Percentiles rank a stretch among this genome's conserved stretches.
These are phyloP conservation scores for Corella eumyota DNA, from an alignment of 23 tunicate species.

Conservation along the genomic window DNA sequence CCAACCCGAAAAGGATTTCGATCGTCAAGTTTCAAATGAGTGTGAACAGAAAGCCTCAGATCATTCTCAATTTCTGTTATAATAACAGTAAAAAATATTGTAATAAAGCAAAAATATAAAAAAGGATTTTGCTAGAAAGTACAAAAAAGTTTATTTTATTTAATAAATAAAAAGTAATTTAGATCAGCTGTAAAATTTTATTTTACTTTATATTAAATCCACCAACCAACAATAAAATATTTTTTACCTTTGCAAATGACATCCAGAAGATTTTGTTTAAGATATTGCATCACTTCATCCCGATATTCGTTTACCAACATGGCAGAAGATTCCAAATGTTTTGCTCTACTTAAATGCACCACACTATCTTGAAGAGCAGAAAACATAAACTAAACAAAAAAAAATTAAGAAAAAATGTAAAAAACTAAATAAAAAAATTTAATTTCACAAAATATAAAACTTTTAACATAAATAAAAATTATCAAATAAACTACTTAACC, in stretches of 20 bases:
- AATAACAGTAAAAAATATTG: not conserved
- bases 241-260: conserved; percentile 52
- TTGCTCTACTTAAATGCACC: conserved; percentile 17
- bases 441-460: not conserved
- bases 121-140: too few relatives aligned
- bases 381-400: conserved; percentile 47
- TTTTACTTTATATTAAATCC: not conserved
- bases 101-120: too few relatives aligned
- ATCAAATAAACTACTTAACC: too few relatives aligned
- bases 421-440: not conserved
- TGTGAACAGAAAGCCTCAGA: conserved; percentile 82
- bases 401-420: not conserved
- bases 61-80: conserved; percentile 76
- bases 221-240: not conserved
- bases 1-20: conserved; percentile 81
- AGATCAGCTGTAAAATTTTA: not conserved
- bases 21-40: conserved; percentile 84
- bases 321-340: conserved; percentile 47
- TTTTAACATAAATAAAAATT: too few relatives aligned
- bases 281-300: conserved; percentile 32
- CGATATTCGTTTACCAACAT: conserved; percentile 26
- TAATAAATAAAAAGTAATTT: too few relatives aligned
- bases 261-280: conserved; percentile 39
- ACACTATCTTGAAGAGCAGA: conserved; percentile 67
- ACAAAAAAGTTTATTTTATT: too few relatives aligned